Conservation (phyloP, 2,113 vertebrate genomes). For the Megatriorchis doriae region DNA sequence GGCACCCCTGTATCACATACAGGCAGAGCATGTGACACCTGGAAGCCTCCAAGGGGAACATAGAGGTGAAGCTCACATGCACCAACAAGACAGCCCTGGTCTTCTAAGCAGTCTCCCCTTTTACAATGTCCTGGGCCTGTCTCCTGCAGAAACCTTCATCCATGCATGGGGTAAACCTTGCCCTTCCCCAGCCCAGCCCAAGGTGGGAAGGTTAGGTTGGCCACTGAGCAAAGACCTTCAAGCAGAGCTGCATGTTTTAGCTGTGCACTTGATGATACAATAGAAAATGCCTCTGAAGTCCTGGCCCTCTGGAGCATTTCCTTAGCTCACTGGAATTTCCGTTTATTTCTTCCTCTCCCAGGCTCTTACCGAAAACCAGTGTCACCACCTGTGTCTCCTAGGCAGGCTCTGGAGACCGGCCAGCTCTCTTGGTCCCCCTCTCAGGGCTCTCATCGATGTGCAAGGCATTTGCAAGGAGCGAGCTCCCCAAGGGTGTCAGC, state of each 20-base stretch:
- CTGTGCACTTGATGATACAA: neutral
- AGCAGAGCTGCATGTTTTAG: neutral
- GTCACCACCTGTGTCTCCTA: neutral
- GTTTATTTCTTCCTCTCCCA: constrained; percentile 46
- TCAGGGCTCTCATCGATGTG: neutral
- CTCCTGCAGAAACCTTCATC: neutral
- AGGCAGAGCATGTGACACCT: neutral
- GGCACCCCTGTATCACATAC: neutral
- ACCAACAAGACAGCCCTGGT: neutral
- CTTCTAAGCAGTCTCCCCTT: neutral
- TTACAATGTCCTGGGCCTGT: neutral
- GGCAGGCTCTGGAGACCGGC: neutral
- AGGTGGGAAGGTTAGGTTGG: neutral
- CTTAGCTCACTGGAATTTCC: constrained; percentile 60
- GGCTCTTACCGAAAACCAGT: neutral
- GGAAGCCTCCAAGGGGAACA: accelerated
- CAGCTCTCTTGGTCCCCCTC: neutral
- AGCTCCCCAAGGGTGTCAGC: neutral
- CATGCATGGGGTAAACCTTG: accelerated
- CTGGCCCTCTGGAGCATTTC: constrained; percentile 27
- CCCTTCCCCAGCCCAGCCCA: neutral
- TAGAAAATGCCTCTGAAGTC: neutral
- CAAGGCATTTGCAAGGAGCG: neutral
- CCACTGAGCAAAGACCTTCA: neutral
- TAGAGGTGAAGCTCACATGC: neutral